Evolutionary conservation across 2,113 vertebrate species (phyloP).

Genomic region (Ciconia maguari): DNA sequence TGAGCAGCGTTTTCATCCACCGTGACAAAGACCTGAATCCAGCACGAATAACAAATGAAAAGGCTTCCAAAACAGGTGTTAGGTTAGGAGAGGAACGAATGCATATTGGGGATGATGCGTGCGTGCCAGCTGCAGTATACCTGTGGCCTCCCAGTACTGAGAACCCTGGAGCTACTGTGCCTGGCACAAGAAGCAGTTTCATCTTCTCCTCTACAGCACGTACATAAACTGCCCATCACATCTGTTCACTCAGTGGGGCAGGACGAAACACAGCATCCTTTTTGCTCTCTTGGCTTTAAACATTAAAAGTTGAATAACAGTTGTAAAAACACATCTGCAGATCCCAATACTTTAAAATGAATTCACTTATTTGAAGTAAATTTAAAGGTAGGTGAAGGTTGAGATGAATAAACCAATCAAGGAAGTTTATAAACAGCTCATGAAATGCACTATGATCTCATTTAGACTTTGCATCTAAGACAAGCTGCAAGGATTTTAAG

Average conservation of each 20-base stretch:
- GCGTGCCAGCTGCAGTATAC: not conserved
- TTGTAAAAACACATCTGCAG: not conserved
- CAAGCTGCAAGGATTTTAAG: not conserved
- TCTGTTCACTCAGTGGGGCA: not conserved
- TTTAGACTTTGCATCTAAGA: not conserved
- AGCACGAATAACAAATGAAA: not conserved
- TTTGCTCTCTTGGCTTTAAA: not conserved
- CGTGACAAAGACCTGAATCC: not conserved
- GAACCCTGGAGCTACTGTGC: not conserved
- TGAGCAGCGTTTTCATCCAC: not conserved
- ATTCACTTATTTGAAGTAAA: not conserved
- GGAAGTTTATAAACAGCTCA: not conserved
- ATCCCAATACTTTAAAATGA: not conserved
- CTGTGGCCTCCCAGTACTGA: not conserved
- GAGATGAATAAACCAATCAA: not conserved
- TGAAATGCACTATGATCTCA: not conserved
- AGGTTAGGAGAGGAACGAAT: not conserved
- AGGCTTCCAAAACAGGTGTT: not conserved
- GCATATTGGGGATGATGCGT: not conserved
- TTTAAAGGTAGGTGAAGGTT: not conserved
- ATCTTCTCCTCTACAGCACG: not conserved
- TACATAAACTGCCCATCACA: not conserved
- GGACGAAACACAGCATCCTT: not conserved
- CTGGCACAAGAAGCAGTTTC: not conserved
- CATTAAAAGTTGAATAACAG: not conserved